Evolutionary conservation across 2,113 vertebrate genomes (phyloP).

Genomic region (Pavo muticus): DNA sequence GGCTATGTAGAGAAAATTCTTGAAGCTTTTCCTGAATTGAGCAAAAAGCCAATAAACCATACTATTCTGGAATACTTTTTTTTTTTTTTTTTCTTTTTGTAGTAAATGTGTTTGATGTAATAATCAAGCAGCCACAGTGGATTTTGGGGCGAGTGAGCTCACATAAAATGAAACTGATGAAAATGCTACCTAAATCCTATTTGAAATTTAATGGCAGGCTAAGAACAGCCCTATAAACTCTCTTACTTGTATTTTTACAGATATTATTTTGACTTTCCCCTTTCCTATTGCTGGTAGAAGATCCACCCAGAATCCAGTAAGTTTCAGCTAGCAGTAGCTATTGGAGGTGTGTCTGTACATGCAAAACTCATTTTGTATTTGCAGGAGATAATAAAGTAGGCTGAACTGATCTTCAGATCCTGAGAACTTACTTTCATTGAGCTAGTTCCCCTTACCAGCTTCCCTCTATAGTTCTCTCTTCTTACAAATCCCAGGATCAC

Average conservation of each 20-base stretch:
- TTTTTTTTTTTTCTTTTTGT: neutral
- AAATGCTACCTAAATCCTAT: neutral
- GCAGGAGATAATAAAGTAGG: neutral
- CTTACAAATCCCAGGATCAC: neutral
- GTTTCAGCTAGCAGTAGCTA: neutral
- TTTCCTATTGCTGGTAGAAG: neutral
- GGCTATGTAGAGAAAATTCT: neutral
- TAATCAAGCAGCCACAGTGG: neutral
- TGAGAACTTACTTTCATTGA: accelerated
- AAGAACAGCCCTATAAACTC: accelerated
- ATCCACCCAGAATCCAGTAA: neutral
- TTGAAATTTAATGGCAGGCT: neutral
- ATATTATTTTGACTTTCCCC: neutral
- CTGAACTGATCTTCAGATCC: neutral
- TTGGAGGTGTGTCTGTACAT: neutral
- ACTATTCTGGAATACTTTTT: neutral
- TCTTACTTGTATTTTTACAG: neutral
- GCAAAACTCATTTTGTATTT: neutral
- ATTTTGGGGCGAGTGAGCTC: neutral
- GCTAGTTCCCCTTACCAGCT: accelerated
- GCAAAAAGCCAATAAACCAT: neutral
- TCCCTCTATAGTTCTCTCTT: neutral
- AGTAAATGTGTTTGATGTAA: neutral
- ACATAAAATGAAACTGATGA: neutral
- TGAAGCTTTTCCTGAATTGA: neutral